A percentile compares a stretch with the other conserved stretches of the same genome.
Conservation (phyloP, 2,888 invertebrate genomes). For the Zelleria hepariella region DNA sequence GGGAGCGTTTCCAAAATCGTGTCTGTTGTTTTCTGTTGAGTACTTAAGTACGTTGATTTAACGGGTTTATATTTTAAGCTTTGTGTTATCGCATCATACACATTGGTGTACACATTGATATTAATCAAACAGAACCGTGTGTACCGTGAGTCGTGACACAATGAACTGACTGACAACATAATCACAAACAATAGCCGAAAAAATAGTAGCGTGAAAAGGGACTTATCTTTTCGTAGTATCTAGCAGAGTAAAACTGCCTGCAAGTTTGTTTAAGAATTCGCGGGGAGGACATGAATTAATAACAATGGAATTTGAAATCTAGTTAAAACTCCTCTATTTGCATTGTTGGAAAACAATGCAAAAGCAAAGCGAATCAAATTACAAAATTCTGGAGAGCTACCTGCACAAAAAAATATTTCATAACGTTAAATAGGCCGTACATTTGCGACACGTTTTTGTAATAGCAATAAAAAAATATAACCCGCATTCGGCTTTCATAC, state of each 20-base stretch:
- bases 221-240: too few relatives aligned
- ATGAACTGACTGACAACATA: too few relatives aligned
- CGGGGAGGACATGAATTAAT: too few relatives aligned
- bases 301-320: too few relatives aligned
- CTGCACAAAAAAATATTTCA: not conserved
- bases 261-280: too few relatives aligned
- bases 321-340: not conserved
- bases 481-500: not conserved
- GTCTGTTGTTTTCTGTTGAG: not conserved
- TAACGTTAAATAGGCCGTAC: not conserved
- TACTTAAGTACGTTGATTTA: not conserved
- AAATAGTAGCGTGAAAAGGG: too few relatives aligned
- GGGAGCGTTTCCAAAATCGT: constrained; percentile 13
- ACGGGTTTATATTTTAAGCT: not conserved
- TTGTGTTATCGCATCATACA: not conserved
- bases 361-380: not conserved
- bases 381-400: not conserved
- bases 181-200: too few relatives aligned
- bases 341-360: not conserved
- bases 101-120: not conserved
- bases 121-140: too few relatives aligned
- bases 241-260: too few relatives aligned
- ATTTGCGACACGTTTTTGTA: not conserved
- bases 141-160: too few relatives aligned
- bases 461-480: not conserved